Base-by-base conservation (phyloP, 2,797 vertebrate species). In the Aplochiton taeniatus region DNA sequence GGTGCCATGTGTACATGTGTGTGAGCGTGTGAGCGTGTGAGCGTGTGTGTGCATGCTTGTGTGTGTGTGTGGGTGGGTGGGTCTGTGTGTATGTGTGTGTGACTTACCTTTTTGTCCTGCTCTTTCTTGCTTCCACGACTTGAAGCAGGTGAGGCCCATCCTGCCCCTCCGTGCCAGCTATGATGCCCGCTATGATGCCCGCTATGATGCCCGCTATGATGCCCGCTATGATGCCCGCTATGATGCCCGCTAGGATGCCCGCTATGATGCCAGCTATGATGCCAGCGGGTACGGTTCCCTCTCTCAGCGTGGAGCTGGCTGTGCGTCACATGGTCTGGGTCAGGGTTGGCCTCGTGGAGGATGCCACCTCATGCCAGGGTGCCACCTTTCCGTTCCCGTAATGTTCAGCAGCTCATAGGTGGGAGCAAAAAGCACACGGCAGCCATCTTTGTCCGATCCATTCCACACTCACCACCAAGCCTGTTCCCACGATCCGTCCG, bases 81-180 rank as follows among this genome's bases (percentile, higher is more conserved):
- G 13, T 48, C 3, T 14, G 17, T 50, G 59, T 43, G 50, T 19
- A 58, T 54, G 9, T 44, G 44, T 19, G n/a, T 12, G 64, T 67
- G 42, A 20, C 67, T 89, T 65, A 93, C 92, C 91, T 91, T 93
- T 93, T 80, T 83, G 88, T 70, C 90, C 82, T 49, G 85, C 73
- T 10, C 88, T 85, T 78, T 91, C 85, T 73, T 90, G 87, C 86
- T 92, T 93, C 92, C 92, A 93, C 70, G 92, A 93, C 87, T 93
- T 93, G 78, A 93, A 93, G 87, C 92, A 93, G 85, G 91, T 90
- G 84, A 93, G 91, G 86, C 92, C 92, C 92, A 93, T 93, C 73
- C 88, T 93, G 89, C 81, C 79, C 77, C 49, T 11, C 63, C 51
- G 51, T 61, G 66, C 64, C 63, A 11, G 46, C 44, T 65, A 62